These are phyloP conservation scores for Stercorarius parasiticus DNA, from an alignment of 2,113 vertebrate species.

Conservation along the genomic window DNA sequence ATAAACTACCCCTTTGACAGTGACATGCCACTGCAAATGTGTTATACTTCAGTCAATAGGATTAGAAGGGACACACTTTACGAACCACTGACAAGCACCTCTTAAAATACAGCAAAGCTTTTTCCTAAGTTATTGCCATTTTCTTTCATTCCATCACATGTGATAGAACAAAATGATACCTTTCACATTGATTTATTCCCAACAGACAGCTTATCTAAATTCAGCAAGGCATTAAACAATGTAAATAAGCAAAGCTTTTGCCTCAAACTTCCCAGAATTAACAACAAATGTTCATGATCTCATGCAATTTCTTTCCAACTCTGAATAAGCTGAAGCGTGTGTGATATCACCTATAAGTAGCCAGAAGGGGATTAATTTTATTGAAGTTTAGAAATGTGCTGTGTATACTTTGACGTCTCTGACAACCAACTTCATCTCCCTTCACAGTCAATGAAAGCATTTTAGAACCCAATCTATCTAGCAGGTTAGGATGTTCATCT, in stretches of 20 bases:
- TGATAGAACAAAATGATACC: background rate
- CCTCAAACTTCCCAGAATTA: background rate
- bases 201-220: background rate
- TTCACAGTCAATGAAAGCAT: background rate
- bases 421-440: background rate
- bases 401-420: background rate
- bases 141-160: background rate
- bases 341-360: background rate
- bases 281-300: background rate
- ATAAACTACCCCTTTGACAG: background rate
- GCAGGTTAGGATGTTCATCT: background rate
- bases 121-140: background rate
- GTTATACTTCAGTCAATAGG: background rate
- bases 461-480: background rate
- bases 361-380: background rate
- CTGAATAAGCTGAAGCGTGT: background rate
- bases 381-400: background rate
- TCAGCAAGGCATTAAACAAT: background rate
- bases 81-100: background rate
- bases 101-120: background rate
- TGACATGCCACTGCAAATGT: background rate
- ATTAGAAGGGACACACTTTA: background rate
- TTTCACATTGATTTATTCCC: background rate
- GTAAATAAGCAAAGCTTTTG: background rate
- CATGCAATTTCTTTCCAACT: background rate